A percentile compares a stretch with the other conserved stretches of the same genome.
These are phyloP conservation scores for Sander vitreus DNA, from an alignment of 2,113 vertebrate genomes.

Conservation along the genomic window DNA sequence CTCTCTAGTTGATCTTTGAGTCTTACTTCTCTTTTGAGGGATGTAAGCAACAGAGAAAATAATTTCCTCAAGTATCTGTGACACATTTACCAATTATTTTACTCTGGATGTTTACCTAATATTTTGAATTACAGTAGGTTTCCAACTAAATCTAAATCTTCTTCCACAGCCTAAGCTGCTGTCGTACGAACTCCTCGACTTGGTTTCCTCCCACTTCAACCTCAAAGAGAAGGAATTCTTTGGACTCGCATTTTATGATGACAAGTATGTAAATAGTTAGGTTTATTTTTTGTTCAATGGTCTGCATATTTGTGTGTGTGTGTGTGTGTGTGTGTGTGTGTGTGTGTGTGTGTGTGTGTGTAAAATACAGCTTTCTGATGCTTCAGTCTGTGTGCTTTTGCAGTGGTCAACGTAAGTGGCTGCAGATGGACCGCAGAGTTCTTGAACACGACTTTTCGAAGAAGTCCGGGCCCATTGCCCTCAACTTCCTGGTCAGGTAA, in stretches of 20 bases:
- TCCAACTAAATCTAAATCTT: slow-evolving; percentile 34
- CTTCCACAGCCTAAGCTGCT: slow-evolving; percentile 94
- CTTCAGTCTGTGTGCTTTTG: slow-evolving; percentile 44
- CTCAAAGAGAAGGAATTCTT: slow-evolving; percentile 99
- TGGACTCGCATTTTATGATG: slow-evolving; percentile 95
- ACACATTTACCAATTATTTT: slow-evolving; percentile 2
- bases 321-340: too few species aligned
- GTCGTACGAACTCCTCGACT: slow-evolving; percentile 97
- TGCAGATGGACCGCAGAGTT: slow-evolving; percentile 97
- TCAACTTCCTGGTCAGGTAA: slow-evolving; percentile 98
- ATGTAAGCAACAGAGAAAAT: not conserved
- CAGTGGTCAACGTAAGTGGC: slow-evolving; percentile 97
- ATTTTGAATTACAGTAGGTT: not conserved
- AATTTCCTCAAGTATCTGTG: not conserved
- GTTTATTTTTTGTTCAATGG: not conserved
- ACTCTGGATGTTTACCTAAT: not conserved
- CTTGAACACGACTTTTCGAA: slow-evolving; percentile 98
- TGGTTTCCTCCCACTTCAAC: slow-evolving; percentile 99
- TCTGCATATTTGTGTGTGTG: not conserved
- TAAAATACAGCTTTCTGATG: slow-evolving; percentile 3
- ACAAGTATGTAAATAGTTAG: slow-evolving; percentile 89
- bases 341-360: not conserved
- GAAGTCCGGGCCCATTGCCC: slow-evolving; percentile 91
- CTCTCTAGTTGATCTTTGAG: not conserved
- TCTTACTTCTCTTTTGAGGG: not conserved